phyloP scores from a whole-genome alignment of 2,888 invertebrate genomes.

The Hirtodrosophila duncani region DNA sequence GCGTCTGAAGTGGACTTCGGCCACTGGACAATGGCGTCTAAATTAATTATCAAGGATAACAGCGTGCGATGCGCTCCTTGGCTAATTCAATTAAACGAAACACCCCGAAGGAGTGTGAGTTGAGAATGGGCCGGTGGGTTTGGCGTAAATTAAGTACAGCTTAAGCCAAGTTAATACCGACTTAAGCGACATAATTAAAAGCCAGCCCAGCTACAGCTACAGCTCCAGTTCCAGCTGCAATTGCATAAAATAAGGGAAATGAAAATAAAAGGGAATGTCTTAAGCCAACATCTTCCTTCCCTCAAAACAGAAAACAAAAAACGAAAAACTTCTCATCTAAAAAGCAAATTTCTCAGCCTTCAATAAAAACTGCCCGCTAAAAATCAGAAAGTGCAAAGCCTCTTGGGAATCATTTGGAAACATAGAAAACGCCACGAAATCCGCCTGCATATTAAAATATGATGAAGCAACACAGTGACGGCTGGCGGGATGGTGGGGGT shows the following conservation, averaged over 20 bases:
- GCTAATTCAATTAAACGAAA: constrained; percentile 67
- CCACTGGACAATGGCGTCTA: constrained; percentile 60
- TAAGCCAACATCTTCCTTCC: constrained; percentile 4
- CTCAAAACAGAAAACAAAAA: neutral
- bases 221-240: constrained; percentile 57
- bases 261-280: constrained; percentile 35
- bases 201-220: constrained; percentile 29
- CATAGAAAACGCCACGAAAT: constrained; percentile 63
- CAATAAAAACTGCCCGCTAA: constrained; percentile 55
- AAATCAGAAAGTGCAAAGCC: constrained; percentile 71
- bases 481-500: neutral
- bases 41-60: constrained; percentile 73
- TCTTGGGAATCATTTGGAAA: constrained; percentile 66
- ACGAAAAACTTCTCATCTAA: constrained; percentile 1
- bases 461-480: no score
- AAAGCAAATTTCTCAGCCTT: constrained; percentile 9
- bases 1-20: constrained; percentile 18
- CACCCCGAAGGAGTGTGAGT: no score
- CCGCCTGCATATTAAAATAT: constrained; percentile 67
- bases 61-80: constrained; percentile 38
- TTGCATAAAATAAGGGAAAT: no score
- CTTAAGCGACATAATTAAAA: constrained; percentile 72
- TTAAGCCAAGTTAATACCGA: constrained; percentile 70
- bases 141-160: constrained; percentile 69
- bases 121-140: constrained; percentile 7